phyloP scores from a whole-genome alignment of 2,797 vertebrate species.

The Sebastes iracundus region DNA sequence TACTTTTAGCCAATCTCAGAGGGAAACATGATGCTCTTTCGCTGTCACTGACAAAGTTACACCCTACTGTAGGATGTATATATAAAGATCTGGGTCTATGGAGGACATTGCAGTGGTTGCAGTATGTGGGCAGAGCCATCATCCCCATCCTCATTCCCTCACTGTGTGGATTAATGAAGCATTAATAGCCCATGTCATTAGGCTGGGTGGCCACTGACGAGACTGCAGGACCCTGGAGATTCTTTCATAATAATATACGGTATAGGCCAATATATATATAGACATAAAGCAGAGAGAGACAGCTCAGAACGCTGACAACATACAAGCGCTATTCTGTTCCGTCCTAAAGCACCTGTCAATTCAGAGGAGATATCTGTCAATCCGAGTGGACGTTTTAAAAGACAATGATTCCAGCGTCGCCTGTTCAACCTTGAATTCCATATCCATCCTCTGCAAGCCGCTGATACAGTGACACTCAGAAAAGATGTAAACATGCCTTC shows the following conservation, averaged over 20 bases:
- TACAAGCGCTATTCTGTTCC: background rate
- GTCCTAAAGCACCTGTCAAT: background rate
- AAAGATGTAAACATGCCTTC: constrained; percentile 50
- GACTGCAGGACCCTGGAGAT: constrained; percentile 41
- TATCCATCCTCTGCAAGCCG: background rate
- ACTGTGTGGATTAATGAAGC: constrained; percentile 66
- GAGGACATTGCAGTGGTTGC: constrained; percentile 53
- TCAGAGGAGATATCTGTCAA: constrained; percentile 4
- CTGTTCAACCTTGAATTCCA: constrained; percentile 7
- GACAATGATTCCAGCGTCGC: background rate
- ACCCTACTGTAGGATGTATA: background rate
- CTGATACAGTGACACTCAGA: constrained; percentile 8
- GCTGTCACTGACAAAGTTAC: constrained; percentile 16
- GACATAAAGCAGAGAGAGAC: background rate
- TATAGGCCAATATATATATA: constrained; percentile 1
- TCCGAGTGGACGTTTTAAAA: constrained; percentile 3
- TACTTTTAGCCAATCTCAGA: constrained; percentile 9
- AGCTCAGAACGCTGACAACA: background rate
- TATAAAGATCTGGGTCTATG: constrained; percentile 33
- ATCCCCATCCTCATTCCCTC: constrained; percentile 47
- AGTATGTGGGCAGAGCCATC: constrained; percentile 23
- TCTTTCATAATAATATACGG: constrained; percentile 33
- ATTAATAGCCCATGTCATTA: constrained; percentile 65
- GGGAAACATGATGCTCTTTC: constrained; percentile 9
- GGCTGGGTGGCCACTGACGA: constrained; percentile 53